Evolutionary conservation across 2,797 vertebrate species (phyloP).

Genomic region (Lates japonicus): DNA sequence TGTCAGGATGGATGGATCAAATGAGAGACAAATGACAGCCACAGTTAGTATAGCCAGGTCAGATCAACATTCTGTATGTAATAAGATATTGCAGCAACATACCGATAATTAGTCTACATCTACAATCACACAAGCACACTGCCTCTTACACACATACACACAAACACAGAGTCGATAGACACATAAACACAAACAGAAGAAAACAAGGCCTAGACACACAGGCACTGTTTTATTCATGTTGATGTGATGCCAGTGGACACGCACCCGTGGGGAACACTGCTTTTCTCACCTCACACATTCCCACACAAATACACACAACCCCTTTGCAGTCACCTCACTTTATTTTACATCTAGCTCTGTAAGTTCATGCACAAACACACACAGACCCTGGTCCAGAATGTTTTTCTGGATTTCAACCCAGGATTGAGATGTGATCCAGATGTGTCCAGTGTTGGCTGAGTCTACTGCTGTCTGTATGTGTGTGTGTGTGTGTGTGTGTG

Average conservation of each 20-base stretch:
- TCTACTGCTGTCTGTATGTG: slow-evolving; percentile 6
- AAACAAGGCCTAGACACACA: slow-evolving; percentile 58
- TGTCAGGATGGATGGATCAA: slow-evolving; percentile 31
- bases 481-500: not conserved
- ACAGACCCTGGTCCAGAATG: slow-evolving; percentile 31
- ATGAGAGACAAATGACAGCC: slow-evolving; percentile 37
- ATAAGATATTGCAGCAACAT: slow-evolving; percentile 40
- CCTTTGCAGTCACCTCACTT: slow-evolving; percentile 60
- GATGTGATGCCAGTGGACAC: slow-evolving; percentile 85
- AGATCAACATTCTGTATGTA: slow-evolving; percentile 37
- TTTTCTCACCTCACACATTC: slow-evolving; percentile 78
- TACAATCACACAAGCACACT: slow-evolving; percentile 24
- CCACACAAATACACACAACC: slow-evolving; percentile 63
- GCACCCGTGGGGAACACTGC: slow-evolving; percentile 76
- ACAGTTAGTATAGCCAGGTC: slow-evolving; percentile 36
- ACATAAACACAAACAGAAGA: slow-evolving; percentile 48
- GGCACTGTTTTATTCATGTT: slow-evolving; percentile 81
- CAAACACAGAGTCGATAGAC: not conserved
- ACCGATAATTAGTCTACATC: slow-evolving; percentile 52
- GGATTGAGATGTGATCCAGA: slow-evolving; percentile 46
- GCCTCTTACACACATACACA: not conserved
- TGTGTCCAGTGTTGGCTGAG: slow-evolving; percentile 29
- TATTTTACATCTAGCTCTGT: slow-evolving; percentile 58
- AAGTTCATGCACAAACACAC: slow-evolving; percentile 3
- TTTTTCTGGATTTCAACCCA: slow-evolving; percentile 52